These are phyloP conservation scores for Nemopilema nomurai DNA, from an alignment of 30 jellyfish, hydroid and myxozoan species.

Conservation along the genomic window DNA sequence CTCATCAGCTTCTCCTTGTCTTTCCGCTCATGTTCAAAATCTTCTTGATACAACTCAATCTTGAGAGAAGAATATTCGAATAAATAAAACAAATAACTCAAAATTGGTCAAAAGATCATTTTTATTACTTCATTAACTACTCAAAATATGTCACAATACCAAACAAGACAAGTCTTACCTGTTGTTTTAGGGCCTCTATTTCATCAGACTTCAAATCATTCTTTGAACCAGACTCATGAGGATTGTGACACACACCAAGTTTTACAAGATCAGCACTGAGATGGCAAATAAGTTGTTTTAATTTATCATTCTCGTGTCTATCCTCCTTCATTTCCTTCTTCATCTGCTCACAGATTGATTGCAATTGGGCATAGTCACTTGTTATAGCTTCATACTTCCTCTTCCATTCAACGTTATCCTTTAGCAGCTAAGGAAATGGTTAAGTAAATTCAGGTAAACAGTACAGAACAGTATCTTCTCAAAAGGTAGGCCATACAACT, in stretches of 20 bases:
- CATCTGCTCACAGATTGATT: slow-evolving; percentile 20
- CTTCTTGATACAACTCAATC: slow-evolving; percentile 63
- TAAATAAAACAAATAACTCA: no score
- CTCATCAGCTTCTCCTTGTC: slow-evolving; percentile 38
- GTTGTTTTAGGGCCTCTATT: slow-evolving; percentile 71
- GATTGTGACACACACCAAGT: background rate
- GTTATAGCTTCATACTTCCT: slow-evolving; percentile 20
- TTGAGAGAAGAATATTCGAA: slow-evolving; percentile 4
- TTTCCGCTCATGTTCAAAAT: slow-evolving; percentile 53
- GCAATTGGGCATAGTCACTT: slow-evolving; percentile 8
- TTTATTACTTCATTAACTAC: no score
- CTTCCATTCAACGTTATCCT: slow-evolving; percentile 44
- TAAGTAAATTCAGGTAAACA: no score
- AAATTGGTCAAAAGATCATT: no score
- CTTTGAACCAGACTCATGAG: background rate
- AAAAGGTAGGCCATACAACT: no score
- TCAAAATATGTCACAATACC: no score
- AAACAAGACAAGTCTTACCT: slow-evolving; percentile 20
- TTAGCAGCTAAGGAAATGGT: slow-evolving; percentile 26
- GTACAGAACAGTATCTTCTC: no score
- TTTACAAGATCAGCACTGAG: slow-evolving; percentile 35
- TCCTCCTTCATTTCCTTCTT: slow-evolving; percentile 19
- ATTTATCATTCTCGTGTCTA: slow-evolving; percentile 33
- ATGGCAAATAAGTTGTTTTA: slow-evolving; percentile 16
- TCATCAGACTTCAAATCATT: slow-evolving; percentile 39